These are phyloP conservation scores for Dryadula phaetusa DNA, from an alignment of 2,888 invertebrate species.

Conservation along the genomic window DNA sequence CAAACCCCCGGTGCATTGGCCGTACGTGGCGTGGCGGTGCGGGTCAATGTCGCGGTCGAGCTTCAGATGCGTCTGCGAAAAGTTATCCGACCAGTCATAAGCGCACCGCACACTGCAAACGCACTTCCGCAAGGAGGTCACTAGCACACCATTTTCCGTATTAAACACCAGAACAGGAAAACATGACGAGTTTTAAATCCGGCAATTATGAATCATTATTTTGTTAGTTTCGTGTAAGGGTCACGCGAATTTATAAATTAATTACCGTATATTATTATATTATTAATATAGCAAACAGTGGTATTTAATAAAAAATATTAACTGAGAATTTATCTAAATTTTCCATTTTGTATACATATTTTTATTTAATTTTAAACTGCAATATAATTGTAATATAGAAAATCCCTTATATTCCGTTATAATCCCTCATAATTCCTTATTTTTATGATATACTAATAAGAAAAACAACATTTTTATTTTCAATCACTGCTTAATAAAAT, in stretches of 20 bases:
- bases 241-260: conserved; percentile 14
- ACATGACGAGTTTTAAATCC: conserved; percentile 39
- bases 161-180: conserved; percentile 42
- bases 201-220: conserved; percentile 47
- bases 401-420: no score
- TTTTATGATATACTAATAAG: no score
- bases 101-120: conserved; percentile 59
- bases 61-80: conserved; percentile 73
- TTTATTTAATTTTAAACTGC: no score
- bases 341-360: no score
- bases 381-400: no score
- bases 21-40: conserved; percentile 77
- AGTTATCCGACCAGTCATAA: conserved; percentile 67
- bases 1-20: conserved; percentile 77
- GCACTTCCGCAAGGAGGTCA: conserved; percentile 72
- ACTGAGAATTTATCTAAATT: no score
- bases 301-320: neutral
- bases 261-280: neutral
- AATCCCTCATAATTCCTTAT: no score
- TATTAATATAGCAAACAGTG: no score
- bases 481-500: neutral
- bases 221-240: conserved; percentile 36
- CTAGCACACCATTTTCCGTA: conserved; percentile 59
- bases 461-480: neutral
- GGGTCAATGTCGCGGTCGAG: conserved; percentile 82